Percentiles rank a stretch among this genome's conserved stretches.
Conservation (phyloP, 2,888 invertebrate species). For the Unio delphinus region DNA sequence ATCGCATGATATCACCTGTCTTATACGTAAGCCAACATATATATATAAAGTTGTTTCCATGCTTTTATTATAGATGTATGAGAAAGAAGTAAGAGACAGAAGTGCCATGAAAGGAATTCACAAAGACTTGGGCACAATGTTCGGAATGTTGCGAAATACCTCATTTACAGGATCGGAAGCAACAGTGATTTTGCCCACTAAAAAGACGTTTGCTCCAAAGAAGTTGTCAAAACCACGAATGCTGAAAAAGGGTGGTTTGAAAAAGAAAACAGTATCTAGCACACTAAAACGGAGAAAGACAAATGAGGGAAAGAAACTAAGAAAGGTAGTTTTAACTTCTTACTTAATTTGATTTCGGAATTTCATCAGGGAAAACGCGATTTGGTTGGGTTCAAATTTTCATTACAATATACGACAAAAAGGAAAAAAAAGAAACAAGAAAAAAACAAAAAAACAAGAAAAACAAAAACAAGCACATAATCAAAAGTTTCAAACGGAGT, state of each 20-base stretch:
- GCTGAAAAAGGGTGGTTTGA: constrained; percentile 1
- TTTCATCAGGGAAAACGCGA: no score
- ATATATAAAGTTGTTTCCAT: not conserved
- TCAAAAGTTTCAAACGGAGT: not conserved
- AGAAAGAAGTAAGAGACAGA: constrained; percentile 48
- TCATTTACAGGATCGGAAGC: constrained; percentile 4
- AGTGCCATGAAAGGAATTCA: constrained; percentile 29
- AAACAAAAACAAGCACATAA: not conserved
- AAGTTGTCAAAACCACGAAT: not conserved
- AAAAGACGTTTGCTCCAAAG: constrained; percentile 3
- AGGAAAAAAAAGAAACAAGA: not conserved
- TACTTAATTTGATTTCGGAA: no score
- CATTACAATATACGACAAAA: constrained; percentile 1
- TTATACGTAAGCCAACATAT: not conserved
- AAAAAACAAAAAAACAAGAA: not conserved
- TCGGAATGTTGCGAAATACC: constrained; percentile 37
- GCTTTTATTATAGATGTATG: constrained; percentile 35
- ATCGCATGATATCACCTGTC: no score
- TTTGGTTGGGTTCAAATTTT: no score
- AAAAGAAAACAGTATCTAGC: constrained; percentile 4
- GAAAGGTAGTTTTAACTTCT: constrained; percentile 2
- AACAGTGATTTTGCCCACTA: not conserved
- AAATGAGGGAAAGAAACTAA: constrained; percentile 1
- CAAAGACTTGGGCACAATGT: constrained; percentile 47
- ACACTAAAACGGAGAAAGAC: not conserved